phyloP scores from a whole-genome alignment of 2,888 invertebrate genomes.

The Brachynemurus nebulosus region DNA sequence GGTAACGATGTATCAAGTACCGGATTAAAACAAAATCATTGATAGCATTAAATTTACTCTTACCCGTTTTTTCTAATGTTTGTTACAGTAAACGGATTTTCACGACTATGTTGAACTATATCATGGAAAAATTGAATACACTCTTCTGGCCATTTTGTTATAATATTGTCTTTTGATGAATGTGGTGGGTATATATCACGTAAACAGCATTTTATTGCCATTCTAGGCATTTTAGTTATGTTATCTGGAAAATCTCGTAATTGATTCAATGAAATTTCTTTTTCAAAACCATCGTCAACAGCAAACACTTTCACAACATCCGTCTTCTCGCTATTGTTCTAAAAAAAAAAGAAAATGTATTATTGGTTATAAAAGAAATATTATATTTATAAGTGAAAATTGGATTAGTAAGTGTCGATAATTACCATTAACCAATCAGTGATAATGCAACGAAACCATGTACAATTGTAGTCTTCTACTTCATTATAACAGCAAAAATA shows the following conservation, averaged over 20 bases:
- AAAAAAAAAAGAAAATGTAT: neutral
- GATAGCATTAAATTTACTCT: no score
- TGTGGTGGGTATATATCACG: conserved; percentile 5
- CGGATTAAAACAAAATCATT: no score
- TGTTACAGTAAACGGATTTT: neutral
- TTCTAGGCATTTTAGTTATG: neutral
- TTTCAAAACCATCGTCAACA: conserved; percentile 7
- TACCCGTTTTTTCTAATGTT: neutral
- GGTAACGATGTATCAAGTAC: neutral
- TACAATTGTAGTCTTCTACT: neutral
- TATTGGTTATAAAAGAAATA: neutral
- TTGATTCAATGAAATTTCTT: neutral
- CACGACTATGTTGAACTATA: neutral
- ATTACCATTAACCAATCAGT: conserved; percentile 4
- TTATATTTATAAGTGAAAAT: neutral
- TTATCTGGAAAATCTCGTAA: neutral
- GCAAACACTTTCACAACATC: neutral
- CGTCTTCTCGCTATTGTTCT: neutral
- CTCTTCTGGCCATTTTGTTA: conserved; percentile 5
- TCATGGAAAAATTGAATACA: neutral
- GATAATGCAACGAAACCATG: conserved; percentile 5
- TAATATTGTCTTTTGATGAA: neutral
- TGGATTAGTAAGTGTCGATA: no score
- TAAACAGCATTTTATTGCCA: conserved; percentile 4
- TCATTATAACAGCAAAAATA: neutral